Conservation (phyloP, 2,113 vertebrate genomes). For the Scophthalmus maximus region DNA sequence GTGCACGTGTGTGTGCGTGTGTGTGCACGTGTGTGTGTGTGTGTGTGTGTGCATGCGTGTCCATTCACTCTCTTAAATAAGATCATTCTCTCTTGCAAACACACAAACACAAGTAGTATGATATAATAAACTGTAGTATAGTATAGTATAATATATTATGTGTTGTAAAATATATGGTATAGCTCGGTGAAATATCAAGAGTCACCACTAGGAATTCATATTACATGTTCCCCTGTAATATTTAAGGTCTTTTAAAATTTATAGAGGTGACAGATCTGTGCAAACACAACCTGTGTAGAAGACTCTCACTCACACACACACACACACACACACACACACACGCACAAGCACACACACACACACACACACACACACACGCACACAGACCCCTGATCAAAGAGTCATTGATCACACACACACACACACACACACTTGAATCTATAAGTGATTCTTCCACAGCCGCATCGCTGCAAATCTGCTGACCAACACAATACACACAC, state of each 20-base stretch:
- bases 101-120: not conserved
- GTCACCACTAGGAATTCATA: too few species aligned
- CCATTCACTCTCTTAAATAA: conserved; percentile 21
- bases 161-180: too few species aligned
- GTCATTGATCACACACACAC: conserved; percentile 13
- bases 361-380: conserved; percentile 10
- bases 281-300: too few species aligned
- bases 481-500: conserved; percentile 51
- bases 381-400: too few species aligned
- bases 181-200: too few species aligned
- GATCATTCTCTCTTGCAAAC: not conserved
- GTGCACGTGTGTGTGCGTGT: too few species aligned
- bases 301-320: too few species aligned
- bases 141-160: not conserved
- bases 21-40: not conserved
- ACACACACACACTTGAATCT: conserved; percentile 54
- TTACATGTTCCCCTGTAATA: too few species aligned
- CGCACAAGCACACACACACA: conserved; percentile 17
- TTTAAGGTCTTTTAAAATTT: too few species aligned
- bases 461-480: conserved; percentile 64
- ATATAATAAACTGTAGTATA: not conserved
- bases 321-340: too few species aligned
- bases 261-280: too few species aligned
- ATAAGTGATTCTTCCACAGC: conserved; percentile 69
- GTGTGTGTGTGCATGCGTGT: not conserved